phyloP scores from a whole-genome alignment of 2,113 vertebrate species.

The Anoura caudifer region DNA sequence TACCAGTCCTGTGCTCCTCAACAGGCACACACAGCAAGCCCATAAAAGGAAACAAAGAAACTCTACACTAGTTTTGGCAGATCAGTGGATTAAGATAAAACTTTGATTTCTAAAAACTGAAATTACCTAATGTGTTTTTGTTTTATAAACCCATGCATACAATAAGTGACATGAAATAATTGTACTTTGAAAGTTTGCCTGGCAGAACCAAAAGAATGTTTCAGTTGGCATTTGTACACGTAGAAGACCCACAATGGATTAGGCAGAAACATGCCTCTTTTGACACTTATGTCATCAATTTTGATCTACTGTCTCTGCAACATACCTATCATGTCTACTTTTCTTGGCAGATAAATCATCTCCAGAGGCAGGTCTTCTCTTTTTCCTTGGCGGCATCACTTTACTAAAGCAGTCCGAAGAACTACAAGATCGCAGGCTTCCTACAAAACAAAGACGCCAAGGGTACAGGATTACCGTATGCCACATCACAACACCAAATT shows the following conservation, averaged over 20 bases:
- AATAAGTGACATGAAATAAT: neutral
- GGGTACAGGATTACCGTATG: neutral
- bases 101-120: neutral
- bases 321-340: slow-evolving; percentile 97
- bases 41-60: slow-evolving; percentile 28
- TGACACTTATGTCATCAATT: neutral
- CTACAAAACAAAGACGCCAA: slow-evolving; percentile 73
- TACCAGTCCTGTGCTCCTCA: neutral
- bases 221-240: neutral
- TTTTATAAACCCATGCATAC: neutral
- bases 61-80: neutral
- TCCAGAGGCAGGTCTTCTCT: slow-evolving; percentile 97
- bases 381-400: slow-evolving; percentile 99
- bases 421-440: slow-evolving; percentile 88
- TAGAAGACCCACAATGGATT: neutral
- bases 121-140: neutral
- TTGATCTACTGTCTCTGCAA: slow-evolving; percentile 55
- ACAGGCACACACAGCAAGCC: neutral
- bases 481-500: neutral
- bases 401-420: slow-evolving; percentile 94
- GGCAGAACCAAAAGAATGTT: neutral
- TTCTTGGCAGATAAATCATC: slow-evolving; percentile 98
- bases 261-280: neutral
- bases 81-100: neutral
- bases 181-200: neutral